Percentiles rank a stretch among this genome's conserved stretches.
These are phyloP conservation scores for Lophotriccus pileatus DNA, from an alignment of 2,797 vertebrate species.

Conservation along the genomic window DNA sequence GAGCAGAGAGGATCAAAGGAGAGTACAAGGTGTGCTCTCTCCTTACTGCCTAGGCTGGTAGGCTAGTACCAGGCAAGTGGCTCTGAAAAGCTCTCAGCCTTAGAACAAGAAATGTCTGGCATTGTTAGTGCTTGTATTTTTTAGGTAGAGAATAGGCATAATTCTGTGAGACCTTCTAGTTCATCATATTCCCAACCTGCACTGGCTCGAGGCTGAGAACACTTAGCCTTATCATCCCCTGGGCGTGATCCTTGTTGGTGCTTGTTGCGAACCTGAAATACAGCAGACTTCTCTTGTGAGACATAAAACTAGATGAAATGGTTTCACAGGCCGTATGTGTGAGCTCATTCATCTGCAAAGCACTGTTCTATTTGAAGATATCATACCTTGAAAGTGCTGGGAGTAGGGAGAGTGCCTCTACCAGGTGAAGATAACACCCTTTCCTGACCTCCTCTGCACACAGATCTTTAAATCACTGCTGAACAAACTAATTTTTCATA, in stretches of 20 bases:
- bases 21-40: not conserved
- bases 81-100: not conserved
- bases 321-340: not conserved
- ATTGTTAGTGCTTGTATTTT: not conserved
- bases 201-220: not conserved
- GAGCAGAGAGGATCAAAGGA: not conserved
- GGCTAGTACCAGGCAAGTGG: not conserved
- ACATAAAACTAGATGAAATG: not conserved
- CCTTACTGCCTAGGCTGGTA: not conserved
- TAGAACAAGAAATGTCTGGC: not conserved
- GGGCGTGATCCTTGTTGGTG: not conserved
- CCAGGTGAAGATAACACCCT: not conserved
- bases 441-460: not conserved
- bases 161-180: not conserved
- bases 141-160: not conserved
- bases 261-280: not conserved
- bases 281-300: not conserved
- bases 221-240: not conserved
- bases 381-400: not conserved
- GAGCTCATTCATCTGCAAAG: not conserved
- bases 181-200: rapidly evolving
- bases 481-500: not conserved
- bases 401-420: not conserved
- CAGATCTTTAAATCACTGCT: not conserved
- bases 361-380: not conserved